Conservation (phyloP, 2,888 invertebrate genomes). For the Willowsia nigromaculata region DNA sequence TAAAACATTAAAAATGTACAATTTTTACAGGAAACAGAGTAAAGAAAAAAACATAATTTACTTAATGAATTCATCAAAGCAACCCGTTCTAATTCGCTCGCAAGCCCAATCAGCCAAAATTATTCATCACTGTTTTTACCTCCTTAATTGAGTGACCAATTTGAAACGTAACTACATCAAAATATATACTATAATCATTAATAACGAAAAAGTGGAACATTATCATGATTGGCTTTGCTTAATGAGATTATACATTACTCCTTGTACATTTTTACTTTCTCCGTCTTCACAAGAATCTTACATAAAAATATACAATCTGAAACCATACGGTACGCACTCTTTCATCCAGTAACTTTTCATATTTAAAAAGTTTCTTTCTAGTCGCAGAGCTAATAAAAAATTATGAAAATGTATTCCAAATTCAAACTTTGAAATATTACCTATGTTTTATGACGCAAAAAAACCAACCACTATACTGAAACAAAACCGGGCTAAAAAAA, state of each 20-base stretch:
- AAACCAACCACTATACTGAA: background rate
- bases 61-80: constrained; percentile 5
- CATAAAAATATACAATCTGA: background rate
- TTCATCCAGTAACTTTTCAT: background rate
- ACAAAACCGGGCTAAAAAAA: background rate
- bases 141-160: constrained; percentile 34
- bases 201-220: constrained; percentile 10
- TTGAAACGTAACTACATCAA: constrained; percentile 1
- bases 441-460: background rate
- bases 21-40: constrained; percentile 45
- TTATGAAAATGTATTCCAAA: background rate
- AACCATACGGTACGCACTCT: constrained; percentile 1
- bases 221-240: constrained; percentile 39
- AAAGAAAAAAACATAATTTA: background rate
- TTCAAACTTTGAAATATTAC: background rate
- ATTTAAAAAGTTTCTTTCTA: background rate
- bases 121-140: background rate
- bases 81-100: constrained; percentile 40
- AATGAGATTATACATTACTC: constrained; percentile 4
- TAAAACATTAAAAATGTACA: constrained; percentile 30
- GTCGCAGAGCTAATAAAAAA: background rate
- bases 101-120: constrained; percentile 22
- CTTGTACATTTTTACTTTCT: background rate
- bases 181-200: background rate
- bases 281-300: background rate